Evolutionary conservation across 2,797 vertebrate species (phyloP).

Genomic region (Alfaro cultratus): DNA sequence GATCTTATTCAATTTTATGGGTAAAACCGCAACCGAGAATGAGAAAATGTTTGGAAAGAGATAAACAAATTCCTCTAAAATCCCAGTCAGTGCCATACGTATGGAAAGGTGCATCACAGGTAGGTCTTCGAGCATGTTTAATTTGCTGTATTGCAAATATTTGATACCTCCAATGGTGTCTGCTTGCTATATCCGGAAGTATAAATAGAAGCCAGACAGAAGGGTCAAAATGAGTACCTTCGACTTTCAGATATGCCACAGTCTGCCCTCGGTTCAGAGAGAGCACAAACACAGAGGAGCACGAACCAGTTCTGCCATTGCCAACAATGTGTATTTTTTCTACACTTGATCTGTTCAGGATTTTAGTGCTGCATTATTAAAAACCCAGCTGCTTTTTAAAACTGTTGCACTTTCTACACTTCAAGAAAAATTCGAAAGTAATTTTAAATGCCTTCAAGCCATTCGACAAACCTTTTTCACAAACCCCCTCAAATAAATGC

Average conservation of each 20-base stretch:
- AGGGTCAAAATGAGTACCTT: constrained; percentile 77
- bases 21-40: constrained; percentile 17
- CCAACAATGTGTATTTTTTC: not conserved
- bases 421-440: constrained; percentile 7
- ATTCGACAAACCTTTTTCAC: constrained; percentile 24
- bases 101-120: constrained; percentile 73
- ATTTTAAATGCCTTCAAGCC: not conserved
- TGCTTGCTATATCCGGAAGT: constrained; percentile 80
- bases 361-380: constrained; percentile 1
- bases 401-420: not conserved
- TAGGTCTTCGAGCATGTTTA: constrained; percentile 75
- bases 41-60: constrained; percentile 28
- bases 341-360: not conserved
- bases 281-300: constrained; percentile 15
- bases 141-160: constrained; percentile 81
- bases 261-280: constrained; percentile 48
- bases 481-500: constrained; percentile 18
- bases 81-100: constrained; percentile 55
- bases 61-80: constrained; percentile 55
- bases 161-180: constrained; percentile 81
- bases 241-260: constrained; percentile 72
- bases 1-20: constrained; percentile 39
- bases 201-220: constrained; percentile 83
- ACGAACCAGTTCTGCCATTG: not conserved
- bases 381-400: not conserved